These are phyloP conservation scores for Eupsilia transversa DNA, from an alignment of 2,888 invertebrate species.

Conservation along the genomic window DNA sequence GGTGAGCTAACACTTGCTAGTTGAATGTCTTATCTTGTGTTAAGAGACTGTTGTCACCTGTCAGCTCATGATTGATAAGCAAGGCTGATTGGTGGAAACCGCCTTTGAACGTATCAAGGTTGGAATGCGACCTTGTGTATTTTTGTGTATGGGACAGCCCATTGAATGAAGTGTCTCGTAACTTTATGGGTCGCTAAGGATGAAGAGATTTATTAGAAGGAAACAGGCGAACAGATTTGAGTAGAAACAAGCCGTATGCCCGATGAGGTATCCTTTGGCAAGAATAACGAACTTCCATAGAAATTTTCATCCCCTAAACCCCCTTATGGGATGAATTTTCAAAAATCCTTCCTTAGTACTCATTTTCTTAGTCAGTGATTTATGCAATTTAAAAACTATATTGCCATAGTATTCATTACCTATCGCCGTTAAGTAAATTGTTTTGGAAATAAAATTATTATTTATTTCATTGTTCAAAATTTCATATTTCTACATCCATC, in stretches of 20 bases:
- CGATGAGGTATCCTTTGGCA: too few species aligned
- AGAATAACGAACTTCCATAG: not conserved
- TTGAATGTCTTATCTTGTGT: conserved; percentile 78
- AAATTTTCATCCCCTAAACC: not conserved
- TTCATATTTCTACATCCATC: not conserved
- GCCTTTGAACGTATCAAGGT: conserved; percentile 75
- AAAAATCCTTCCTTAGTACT: not conserved
- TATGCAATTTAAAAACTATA: too few species aligned
- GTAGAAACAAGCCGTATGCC: not conserved
- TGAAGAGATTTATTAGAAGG: not conserved
- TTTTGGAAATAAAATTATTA: too few species aligned
- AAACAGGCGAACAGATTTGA: not conserved
- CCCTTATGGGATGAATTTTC: not conserved
- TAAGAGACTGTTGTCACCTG: conserved; percentile 76
- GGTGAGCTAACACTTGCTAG: conserved; percentile 42
- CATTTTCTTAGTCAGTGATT: not conserved
- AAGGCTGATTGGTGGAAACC: conserved; percentile 82
- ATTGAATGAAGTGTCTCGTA: not conserved
- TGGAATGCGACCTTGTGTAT: conserved; percentile 72
- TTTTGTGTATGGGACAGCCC: conserved; percentile 17
- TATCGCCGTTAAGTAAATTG: too few species aligned
- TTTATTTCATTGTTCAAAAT: too few species aligned
- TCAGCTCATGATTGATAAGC: conserved; percentile 84
- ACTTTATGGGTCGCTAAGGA: not conserved
- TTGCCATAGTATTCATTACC: too few species aligned